Percentiles rank a stretch among this genome's conserved stretches.
Evolutionary conservation across 2,797 vertebrate species (phyloP).

Genomic region (Chelmon rostratus): DNA sequence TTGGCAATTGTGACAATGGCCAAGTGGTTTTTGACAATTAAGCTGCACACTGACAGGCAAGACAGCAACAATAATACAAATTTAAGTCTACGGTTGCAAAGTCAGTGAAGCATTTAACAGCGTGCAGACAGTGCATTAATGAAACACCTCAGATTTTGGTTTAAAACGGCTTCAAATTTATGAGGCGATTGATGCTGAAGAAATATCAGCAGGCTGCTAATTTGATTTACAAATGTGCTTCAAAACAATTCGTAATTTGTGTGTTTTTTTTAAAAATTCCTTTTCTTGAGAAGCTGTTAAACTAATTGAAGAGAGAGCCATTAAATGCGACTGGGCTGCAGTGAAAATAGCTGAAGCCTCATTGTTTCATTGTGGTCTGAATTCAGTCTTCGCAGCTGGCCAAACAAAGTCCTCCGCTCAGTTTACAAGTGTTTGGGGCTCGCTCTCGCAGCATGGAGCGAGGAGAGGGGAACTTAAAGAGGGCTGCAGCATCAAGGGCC

Average conservation of each 20-base stretch:
- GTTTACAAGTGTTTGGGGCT: conserved; percentile 9
- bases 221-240: conserved; percentile 16
- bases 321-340: conserved; percentile 29
- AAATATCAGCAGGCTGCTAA: conserved; percentile 9
- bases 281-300: conserved; percentile 2
- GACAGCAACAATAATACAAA: not conserved
- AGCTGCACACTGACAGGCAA: not conserved
- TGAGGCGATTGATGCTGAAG: conserved; percentile 13
- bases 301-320: conserved; percentile 2
- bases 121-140: not conserved
- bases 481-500: not conserved
- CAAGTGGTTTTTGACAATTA: not conserved
- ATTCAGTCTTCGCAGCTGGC: not conserved
- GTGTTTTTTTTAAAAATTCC: not conserved
- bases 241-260: conserved; percentile 20
- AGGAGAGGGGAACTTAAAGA: conserved; percentile 8
- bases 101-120: not conserved
- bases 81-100: not conserved
- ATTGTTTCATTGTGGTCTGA: conserved; percentile 46
- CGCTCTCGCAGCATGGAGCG: not conserved
- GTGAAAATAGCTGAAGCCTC: conserved; percentile 21
- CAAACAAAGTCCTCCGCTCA: conserved; percentile 23
- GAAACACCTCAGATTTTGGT: not conserved
- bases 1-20: not conserved
- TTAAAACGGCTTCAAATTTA: not conserved